Base-by-base conservation (phyloP, 2,888 invertebrate species). In the Creontiades dilutus region DNA sequence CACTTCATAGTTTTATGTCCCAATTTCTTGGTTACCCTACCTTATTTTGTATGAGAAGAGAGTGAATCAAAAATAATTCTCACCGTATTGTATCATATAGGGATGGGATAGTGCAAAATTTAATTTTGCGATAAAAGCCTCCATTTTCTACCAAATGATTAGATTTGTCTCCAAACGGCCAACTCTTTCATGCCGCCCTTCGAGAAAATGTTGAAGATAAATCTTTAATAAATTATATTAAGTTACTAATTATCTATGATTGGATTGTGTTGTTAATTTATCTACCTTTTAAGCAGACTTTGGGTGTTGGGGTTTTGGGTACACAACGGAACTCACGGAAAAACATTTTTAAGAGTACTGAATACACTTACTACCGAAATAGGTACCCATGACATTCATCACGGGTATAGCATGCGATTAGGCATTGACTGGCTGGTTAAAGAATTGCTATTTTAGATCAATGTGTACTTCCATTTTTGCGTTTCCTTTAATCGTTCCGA, bases 1-100 rank as follows among this genome's bases (percentile, higher is more conserved):
- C 23, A 27, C 68, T 68, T 23, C 12, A 68, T 19, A 68, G 19
- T 68, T n/a, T 68, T 19, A 12, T 12, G 19, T 23, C 5, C 19
- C n/a, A 57, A 57, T n/a, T 68, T 68, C 23, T 68, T 68, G 68
- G 68, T 68, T 68, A 68, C 68, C 68, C 23, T 23, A 23, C n/a
- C 19, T 68, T 23, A 68, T 68, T 27, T 68, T 68, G 52, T 52
- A 52, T 52, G 52, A 12, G 11, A 52, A 4, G 16, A 52, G 52
- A 52, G 13, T 68, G 19, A 68, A 23, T 68, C 68, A 68, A 68
- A 68, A 68, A 68, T 23, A 7, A 61, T 68, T 68, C 23, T 68
- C 12, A 23, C 12, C 19, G 23, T 68, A 19, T 61, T 19, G 19
- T 52, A 48, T 13, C 13, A 48, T 48, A 52, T 16, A 14, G 5